Base-by-base conservation (phyloP, 1,140 invertebrate genomes). In the Halyomorpha halys region DNA sequence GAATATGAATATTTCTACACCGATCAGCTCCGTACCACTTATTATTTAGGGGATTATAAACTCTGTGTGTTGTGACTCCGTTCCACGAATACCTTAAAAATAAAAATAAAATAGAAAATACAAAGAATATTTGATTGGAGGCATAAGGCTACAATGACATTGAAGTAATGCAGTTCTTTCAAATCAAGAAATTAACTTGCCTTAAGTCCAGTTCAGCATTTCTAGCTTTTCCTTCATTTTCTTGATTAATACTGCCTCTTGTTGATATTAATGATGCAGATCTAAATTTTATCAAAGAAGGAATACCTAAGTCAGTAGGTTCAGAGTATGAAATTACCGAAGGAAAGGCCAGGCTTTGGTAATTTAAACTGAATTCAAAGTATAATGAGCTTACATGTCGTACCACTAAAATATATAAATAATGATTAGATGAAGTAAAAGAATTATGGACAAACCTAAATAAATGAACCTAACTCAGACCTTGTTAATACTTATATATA, bases 131-230 rank as follows among this genome's bases (percentile, higher is more conserved):
- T 30, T 30, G 8, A 30, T 30, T 30, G 27, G 3, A 30, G 8
- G 8, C 8, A 30, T 30, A 30, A 30, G 8, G 3, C 8, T 30
- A 30, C 8, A 30, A 30, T 3, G 8, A 30, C 27, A 30, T 30
- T 30, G 34, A 39, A 39, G 11, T 39, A 6, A 39, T 13, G 4
- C 11, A 39, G 34, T 39, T 39, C 34, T 39, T 39, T 39, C 34
- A 39, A 39, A 13, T 1, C 4, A 11, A 39, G 34, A 39, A 11
- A 39, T 11, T 39, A 39, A 39, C 34, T 39, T 30, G 79, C 78
- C 81, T 75, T 8, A 81, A 74, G 70, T 82, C 80, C 27, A 82
- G 73, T 68, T 82, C 79, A 67, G 81, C 76, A 44, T 79, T 80
- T 56, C 80, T 76, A 68, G 75, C 76, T 51, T 69, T 74, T 9